Conservation (phyloP, 2,888 invertebrate genomes). For the Drosophila peninsularis region DNA sequence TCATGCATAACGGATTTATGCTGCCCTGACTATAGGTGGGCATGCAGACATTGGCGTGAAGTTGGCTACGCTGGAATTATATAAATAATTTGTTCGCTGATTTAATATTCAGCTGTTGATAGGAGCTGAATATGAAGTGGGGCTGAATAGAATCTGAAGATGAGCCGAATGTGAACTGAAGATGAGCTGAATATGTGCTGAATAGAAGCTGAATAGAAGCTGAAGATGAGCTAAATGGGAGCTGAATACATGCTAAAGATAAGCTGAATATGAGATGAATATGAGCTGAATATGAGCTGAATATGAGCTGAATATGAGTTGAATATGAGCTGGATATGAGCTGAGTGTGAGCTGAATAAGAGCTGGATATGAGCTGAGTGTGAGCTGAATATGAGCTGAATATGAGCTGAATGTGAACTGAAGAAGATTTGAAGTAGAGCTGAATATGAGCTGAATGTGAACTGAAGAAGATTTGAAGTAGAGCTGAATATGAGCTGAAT, state of each 20-base stretch:
- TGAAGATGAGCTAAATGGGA: background rate
- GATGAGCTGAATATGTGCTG: background rate
- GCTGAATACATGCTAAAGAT: background rate
- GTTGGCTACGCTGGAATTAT: background rate
- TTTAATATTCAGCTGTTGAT: too few relatives aligned
- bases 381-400: background rate
- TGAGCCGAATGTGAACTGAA: background rate
- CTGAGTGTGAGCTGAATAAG: background rate
- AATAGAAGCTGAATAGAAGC: background rate
- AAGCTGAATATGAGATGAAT: background rate
- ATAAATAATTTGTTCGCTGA: background rate
- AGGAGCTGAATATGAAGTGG: background rate
- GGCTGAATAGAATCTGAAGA: background rate
- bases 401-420: background rate
- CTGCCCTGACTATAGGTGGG: constrained; percentile 18
- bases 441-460: background rate
- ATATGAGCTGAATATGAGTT: background rate
- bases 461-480: too few relatives aligned
- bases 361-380: background rate
- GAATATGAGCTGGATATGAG: background rate
- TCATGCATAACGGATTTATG: constrained; percentile 62
- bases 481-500: background rate
- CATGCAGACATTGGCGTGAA: background rate
- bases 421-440: background rate
- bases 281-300: background rate